Conservation (phyloP, 2,888 invertebrate genomes). For the Eupithecia abbreviata region DNA sequence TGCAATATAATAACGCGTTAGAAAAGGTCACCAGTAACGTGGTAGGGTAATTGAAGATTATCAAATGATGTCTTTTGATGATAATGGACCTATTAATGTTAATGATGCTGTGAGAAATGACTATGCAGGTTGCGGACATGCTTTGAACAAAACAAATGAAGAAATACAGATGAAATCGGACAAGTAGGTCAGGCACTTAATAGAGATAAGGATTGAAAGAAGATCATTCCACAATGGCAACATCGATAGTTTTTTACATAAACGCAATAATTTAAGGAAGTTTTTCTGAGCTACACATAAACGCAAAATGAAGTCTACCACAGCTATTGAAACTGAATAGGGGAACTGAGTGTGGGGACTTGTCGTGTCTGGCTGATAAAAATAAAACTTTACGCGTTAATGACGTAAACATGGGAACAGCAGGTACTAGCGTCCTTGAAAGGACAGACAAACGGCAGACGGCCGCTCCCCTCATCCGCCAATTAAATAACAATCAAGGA, state of each 20-base stretch:
- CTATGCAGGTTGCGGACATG: conserved; percentile 19
- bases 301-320: background rate
- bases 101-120: conserved; percentile 40
- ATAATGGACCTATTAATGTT: conserved; percentile 49
- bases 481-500: conserved; percentile 46
- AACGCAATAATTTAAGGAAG: background rate
- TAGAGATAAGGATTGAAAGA: background rate
- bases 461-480: conserved; percentile 65
- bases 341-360: too few species aligned
- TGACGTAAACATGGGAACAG: conserved; percentile 66
- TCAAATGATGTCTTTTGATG: conserved; percentile 55
- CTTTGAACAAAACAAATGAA: conserved; percentile 20
- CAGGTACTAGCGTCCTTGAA: conserved; percentile 66
- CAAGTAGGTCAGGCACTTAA: background rate
- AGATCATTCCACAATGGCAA: background rate
- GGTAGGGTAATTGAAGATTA: conserved; percentile 60
- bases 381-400: conserved; percentile 41
- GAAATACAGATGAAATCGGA: conserved; percentile 6
- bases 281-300: background rate
- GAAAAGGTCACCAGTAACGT: conserved; percentile 65
- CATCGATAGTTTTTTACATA: background rate
- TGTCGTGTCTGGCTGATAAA: conserved; percentile 7
- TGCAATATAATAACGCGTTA: conserved; percentile 64
- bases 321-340: background rate
- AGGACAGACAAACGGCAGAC: conserved; percentile 52